A percentile compares a stretch with the other conserved stretches of the same genome.
phyloP scores from a whole-genome alignment of 2,797 vertebrate genomes.

The Serranus cabrilla region DNA sequence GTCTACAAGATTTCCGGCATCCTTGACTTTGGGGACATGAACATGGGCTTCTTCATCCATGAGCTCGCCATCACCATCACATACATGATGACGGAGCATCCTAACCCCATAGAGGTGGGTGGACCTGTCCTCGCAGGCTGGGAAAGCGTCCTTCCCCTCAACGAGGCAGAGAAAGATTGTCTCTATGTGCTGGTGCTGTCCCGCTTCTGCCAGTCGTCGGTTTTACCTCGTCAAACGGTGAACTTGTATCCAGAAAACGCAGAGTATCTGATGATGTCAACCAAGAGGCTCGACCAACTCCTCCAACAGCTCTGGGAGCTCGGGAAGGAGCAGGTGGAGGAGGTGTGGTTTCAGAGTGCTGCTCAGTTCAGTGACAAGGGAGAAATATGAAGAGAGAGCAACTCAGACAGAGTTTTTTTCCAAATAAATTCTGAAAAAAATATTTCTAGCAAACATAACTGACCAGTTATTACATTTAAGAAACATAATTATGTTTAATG shows the following conservation, averaged over 20 bases:
- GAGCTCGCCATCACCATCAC: conserved; percentile 91
- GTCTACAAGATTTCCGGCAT: conserved; percentile 89
- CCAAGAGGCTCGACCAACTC: conserved; percentile 82
- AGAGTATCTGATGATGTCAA: conserved; percentile 89
- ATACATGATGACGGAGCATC: conserved; percentile 94
- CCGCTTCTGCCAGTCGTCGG: conserved; percentile 91
- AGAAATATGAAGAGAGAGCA: background rate
- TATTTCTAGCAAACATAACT: no score
- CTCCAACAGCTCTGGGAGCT: conserved; percentile 82
- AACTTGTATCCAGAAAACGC: conserved; percentile 88
- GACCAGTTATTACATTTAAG: no score
- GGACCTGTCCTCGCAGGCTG: conserved; percentile 92
- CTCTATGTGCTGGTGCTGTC: conserved; percentile 90
- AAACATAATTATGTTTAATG: no score
- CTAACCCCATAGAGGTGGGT: conserved; percentile 85
- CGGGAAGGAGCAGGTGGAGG: conserved; percentile 88
- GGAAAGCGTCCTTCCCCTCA: conserved; percentile 90
- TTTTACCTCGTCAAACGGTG: conserved; percentile 81
- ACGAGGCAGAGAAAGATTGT: conserved; percentile 80
- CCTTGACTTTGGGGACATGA: conserved; percentile 94
- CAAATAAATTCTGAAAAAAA: no score
- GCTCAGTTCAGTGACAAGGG: conserved; percentile 32
- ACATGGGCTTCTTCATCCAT: conserved; percentile 89
- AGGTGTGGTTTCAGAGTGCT: conserved; percentile 86
- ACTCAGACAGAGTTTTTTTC: no score